These are phyloP conservation scores for Xiphias gladius DNA, from an alignment of 2,113 vertebrate genomes.

Conservation along the genomic window DNA sequence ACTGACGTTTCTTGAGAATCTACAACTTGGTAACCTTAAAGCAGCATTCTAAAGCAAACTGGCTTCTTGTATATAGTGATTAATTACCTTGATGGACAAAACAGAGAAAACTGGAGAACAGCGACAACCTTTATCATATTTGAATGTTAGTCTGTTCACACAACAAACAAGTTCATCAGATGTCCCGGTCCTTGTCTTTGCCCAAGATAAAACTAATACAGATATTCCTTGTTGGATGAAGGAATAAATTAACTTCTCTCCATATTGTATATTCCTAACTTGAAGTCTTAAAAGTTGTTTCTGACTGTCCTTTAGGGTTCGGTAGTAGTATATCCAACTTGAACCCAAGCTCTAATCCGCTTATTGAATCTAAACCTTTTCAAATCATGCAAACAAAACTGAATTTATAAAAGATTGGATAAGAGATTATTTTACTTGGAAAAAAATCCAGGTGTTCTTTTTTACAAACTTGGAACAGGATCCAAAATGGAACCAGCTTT, in stretches of 20 bases:
- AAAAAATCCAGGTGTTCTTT: background rate
- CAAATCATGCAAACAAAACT: background rate
- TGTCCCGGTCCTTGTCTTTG: background rate
- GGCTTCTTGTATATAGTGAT: background rate
- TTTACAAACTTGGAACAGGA: background rate
- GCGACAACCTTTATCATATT: too few species aligned
- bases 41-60: background rate
- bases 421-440: background rate
- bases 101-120: background rate
- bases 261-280: too few species aligned
- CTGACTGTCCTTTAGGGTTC: too few species aligned
- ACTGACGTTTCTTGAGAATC: background rate
- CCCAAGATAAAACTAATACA: background rate
- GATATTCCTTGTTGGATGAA: background rate
- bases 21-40: background rate
- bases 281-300: too few species aligned
- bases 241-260: background rate
- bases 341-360: too few species aligned
- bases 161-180: too few species aligned
- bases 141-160: too few species aligned
- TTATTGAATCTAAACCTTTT: background rate
- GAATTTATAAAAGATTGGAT: background rate
- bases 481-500: background rate
- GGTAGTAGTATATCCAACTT: too few species aligned
- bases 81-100: background rate